Evolutionary conservation across 2,888 invertebrate genomes (phyloP).

Genomic region (Athrips mouffetella): DNA sequence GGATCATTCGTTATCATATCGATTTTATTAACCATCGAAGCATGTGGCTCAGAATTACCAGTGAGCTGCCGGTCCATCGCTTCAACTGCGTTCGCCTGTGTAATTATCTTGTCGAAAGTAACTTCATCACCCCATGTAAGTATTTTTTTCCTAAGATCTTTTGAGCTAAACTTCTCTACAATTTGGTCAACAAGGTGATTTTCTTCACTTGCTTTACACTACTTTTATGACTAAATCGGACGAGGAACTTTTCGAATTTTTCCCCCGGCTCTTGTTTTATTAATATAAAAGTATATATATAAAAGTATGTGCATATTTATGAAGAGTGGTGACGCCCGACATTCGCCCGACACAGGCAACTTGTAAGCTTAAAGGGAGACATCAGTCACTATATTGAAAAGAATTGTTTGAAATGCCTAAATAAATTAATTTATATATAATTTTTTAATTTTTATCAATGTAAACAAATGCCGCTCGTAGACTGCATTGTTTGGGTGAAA

Average conservation of each 20-base stretch:
- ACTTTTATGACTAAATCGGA: not conserved
- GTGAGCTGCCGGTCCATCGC: not conserved
- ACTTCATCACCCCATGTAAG: not conserved
- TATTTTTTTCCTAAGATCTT: not conserved
- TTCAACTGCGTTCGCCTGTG: not conserved
- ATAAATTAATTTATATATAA: no score
- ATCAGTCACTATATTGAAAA: no score
- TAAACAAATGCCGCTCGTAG: slow-evolving; percentile 1
- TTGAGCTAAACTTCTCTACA: not conserved
- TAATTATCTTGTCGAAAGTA: not conserved
- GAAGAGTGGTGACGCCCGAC: no score
- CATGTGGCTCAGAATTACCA: not conserved
- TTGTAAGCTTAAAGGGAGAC: no score
- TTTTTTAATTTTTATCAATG: no score
- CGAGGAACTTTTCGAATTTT: not conserved
- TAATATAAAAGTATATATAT: no score
- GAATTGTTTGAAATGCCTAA: no score
- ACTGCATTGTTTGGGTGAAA: not conserved
- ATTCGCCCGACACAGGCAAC: no score
- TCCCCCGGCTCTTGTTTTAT: not conserved
- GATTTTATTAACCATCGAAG: not conserved
- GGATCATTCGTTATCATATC: not conserved
- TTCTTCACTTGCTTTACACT: not conserved
- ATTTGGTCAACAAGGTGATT: not conserved
- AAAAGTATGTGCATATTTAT: no score